Conservation (phyloP, 1,140 invertebrate genomes). For the Brachionus sp. region DNA sequence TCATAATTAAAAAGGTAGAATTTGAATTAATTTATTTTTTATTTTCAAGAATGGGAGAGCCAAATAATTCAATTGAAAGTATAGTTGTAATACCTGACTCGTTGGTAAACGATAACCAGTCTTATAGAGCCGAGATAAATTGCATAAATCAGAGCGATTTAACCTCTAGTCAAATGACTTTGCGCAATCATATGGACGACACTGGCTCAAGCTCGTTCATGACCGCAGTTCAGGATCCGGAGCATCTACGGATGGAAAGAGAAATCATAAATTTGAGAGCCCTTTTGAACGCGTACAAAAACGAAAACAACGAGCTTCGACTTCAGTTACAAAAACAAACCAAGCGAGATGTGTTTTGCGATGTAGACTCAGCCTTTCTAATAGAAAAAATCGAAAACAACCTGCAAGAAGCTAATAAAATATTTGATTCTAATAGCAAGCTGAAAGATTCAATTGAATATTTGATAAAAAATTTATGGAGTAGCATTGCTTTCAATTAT, state of each 20-base stretch:
- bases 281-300: background rate
- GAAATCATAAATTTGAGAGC: background rate
- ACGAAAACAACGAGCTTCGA: background rate
- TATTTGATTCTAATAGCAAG: background rate
- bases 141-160: background rate
- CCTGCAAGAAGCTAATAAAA: background rate
- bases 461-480: conserved; percentile 36
- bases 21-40: background rate
- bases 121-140: background rate
- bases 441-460: conserved; percentile 3
- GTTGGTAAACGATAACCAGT: background rate
- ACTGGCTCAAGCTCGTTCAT: conserved; percentile 1
- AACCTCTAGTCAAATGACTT: background rate
- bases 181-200: background rate
- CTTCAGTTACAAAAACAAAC: background rate
- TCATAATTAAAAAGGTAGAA: conserved; percentile 16
- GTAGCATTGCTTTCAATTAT: conserved; percentile 2
- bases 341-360: background rate
- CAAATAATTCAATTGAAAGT: background rate
- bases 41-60: background rate
- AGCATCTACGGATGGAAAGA: background rate
- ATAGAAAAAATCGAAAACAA: background rate
- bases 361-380: background rate
- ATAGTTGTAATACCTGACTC: conserved; percentile 1
- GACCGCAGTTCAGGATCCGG: background rate